Evolutionary conservation across 2,888 invertebrate species (phyloP).

Genomic region (Ennomos erosarius): DNA sequence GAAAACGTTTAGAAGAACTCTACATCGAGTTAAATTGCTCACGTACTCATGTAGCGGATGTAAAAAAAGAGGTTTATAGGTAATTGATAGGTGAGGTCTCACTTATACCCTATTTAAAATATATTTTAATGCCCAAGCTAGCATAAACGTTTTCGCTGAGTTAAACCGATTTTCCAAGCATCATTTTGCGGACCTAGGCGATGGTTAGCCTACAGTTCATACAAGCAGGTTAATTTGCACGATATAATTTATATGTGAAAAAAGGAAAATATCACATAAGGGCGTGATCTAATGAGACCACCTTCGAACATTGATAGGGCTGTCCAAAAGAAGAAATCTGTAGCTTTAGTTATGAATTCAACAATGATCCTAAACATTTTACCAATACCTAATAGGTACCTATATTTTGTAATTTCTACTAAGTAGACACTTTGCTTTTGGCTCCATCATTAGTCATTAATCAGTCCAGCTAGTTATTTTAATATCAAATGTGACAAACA

Average conservation of each 20-base stretch:
- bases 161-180: constrained; percentile 47
- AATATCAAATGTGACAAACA: too few relatives aligned
- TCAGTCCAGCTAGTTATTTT: too few relatives aligned
- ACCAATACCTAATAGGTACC: too few relatives aligned
- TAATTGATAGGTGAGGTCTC: constrained; percentile 42
- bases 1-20: constrained; percentile 16
- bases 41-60: constrained; percentile 37
- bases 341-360: too few relatives aligned
- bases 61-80: constrained; percentile 41
- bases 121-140: constrained; percentile 36
- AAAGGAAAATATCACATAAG: constrained; percentile 57
- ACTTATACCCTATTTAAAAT: constrained; percentile 39
- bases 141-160: constrained; percentile 35
- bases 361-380: too few relatives aligned
- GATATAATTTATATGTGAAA: constrained; percentile 58
- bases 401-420: too few relatives aligned
- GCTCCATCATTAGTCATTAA: too few relatives aligned
- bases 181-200: constrained; percentile 47
- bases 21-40: constrained; percentile 23
- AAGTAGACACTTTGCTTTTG: too few relatives aligned
- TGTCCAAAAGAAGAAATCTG: constrained; percentile 27
- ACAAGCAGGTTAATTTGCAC: constrained; percentile 28
- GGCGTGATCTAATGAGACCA: constrained; percentile 75
- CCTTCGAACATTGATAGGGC: constrained; percentile 58
- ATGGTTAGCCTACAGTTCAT: constrained; percentile 56